Evolutionary conservation across 2,888 invertebrate genomes (phyloP), one percentile per base, ranked within the genome.

Genomic region (Anoplius nigerrimus): DNA sequence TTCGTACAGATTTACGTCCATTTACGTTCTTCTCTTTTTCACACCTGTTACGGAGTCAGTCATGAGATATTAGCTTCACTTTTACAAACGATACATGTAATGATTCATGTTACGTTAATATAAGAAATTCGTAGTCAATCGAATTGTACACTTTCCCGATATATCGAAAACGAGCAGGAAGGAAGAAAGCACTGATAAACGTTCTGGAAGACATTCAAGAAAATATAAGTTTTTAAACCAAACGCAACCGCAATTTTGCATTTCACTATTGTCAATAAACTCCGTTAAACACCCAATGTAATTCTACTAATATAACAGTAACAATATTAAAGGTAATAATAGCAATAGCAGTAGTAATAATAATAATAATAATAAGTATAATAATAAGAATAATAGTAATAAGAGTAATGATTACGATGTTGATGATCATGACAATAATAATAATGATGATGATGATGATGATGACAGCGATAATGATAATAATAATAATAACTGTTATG

Each of bases 391-490:
- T 56, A 65, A 66, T 53, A 75, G 61, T 65, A 66, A 60, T 48
- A 62, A 61, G 56, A 65, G 60, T 71, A 61, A 58, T 74, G 65
- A 51, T 59, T 56, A 67, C 69, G 27, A 18, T 64, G 51, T 72
- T 51, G 4, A 43, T 62, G 54, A 51, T 51, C 15, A 16, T 5
- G 18, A 51, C 5, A 13, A 6, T 34, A 34, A 58, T 51, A 22
- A 45, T 60, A 48, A 53, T 61, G 16, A 27, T 42, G 20, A 24
- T 22, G 15, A 21, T 27, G n/a, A 55, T 42, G n/a, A 57, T 56
- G 46, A 62, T 55, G 22, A 46, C 11, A 15, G 21, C 42, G 62
- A 62, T 63, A 61, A 58, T 70, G 56, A 59, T 73, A 60, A 61
- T 62, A 52, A 21, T 69, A 56, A 43, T 65, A 46, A 48, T 62